A percentile compares a stretch with the other conserved stretches of the same genome.
These are phyloP conservation scores for Montipora sp. DNA, from an alignment of 64 coral and sea anemone species.

Conservation along the genomic window DNA sequence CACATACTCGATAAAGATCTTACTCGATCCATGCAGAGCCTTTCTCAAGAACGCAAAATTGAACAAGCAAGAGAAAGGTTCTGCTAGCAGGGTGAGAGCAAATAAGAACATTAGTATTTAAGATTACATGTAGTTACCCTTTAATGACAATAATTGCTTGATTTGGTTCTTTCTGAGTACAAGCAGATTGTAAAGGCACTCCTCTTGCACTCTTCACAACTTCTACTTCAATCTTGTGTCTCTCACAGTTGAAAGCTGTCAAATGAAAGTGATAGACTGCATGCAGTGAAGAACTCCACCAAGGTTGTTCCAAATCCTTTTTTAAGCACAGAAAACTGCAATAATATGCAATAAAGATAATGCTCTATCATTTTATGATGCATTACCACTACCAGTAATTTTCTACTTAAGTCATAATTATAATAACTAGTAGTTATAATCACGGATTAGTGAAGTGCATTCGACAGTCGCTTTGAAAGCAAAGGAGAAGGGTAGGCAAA, in stretches of 20 bases:
- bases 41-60: no score
- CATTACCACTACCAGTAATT: no score
- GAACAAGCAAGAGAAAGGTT: no score
- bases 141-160: constrained; percentile 1
- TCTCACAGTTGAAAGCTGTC: neutral
- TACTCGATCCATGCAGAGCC: no score
- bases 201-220: neutral
- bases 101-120: no score
- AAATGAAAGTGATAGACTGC: constrained; percentile 79
- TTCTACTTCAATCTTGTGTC: constrained; percentile 28
- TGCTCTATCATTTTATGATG: neutral
- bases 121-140: neutral
- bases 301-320: constrained; percentile 27
- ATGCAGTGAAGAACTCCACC: constrained; percentile 50
- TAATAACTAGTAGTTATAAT: no score
- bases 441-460: no score
- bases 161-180: constrained; percentile 9
- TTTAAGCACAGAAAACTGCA: constrained; percentile 58
- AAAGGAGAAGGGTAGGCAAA: no score
- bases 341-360: neutral
- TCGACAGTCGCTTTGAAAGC: no score
- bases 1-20: no score
- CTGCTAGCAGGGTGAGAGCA: no score
- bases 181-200: neutral
- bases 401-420: no score